Evolutionary conservation across 2,113 vertebrate genomes (phyloP), one percentile per base, ranked within the genome.

Genomic region (Gallinago media): DNA sequence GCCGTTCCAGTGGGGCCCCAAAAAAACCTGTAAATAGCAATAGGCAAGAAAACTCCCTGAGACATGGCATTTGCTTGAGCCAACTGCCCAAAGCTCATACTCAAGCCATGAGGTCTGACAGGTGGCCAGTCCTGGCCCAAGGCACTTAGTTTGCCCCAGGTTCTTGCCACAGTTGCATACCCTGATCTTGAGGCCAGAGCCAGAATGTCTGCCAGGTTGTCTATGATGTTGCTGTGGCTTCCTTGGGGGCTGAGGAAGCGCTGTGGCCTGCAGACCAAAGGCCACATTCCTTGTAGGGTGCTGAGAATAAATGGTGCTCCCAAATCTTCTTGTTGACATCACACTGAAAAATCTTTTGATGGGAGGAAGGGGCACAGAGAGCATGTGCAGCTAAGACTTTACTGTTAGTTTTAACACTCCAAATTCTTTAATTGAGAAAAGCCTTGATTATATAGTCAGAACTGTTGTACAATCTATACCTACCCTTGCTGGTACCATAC

Each of bases 131-230:
- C 8, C 58, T 73, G 18, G 18, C 17, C 19, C 20, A 36, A 15
- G 50, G 20, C 8, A 0, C 11, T 78, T 3, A 1, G 14, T 8
- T 91, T 61, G 18, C 44, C 44, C 58, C n/a, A 46, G 8, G 31
- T 7, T 75, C 34, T 67, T 46, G 42, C 27, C 5, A 1, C 0
- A 0, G 20, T 47, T 34, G 15, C 1, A 0, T 61, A 26, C 23
- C 6, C 12, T 46, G 40, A 15, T 62, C 47, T 67, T 23, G 20
- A 56, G 40, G 20, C 11, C 3, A 2, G 29, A 84, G n/a, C 18
- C 54, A 80, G 68, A 50, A 12, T 23, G 26, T 19, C 32, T 84
- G 20, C 7, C 32, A 83, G 49, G 5, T 9, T 25, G 42, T 46
- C 11, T 31, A 16, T 29, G 17, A 34, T 32, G 46, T 27, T 2